phyloP scores from a whole-genome alignment of 2,888 invertebrate species.

The Rapana venosa region DNA sequence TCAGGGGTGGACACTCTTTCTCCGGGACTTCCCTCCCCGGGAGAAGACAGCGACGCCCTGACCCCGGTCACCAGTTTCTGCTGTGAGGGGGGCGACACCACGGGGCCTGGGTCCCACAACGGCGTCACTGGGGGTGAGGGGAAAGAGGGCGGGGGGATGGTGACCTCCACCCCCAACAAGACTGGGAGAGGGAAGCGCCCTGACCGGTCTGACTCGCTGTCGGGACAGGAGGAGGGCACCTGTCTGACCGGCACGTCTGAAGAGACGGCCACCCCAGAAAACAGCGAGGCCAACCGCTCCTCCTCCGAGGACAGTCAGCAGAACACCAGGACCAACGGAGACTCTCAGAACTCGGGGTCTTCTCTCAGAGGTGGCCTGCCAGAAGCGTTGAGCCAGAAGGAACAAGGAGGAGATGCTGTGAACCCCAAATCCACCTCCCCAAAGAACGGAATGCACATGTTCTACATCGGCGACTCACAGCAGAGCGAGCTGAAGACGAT shows the following conservation, averaged over 20 bases:
- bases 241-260: background rate
- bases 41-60: slow-evolving; percentile 25
- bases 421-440: background rate
- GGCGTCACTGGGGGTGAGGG: background rate
- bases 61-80: slow-evolving; percentile 41
- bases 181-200: background rate
- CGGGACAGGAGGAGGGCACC: background rate
- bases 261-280: background rate
- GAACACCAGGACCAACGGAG: background rate
- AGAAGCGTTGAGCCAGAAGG: background rate
- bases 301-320: background rate
- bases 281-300: background rate
- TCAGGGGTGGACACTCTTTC: background rate
- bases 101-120: background rate
- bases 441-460: slow-evolving; percentile 34
- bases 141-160: background rate
- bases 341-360: background rate
- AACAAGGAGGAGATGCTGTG: background rate
- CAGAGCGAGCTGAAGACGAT: background rate
- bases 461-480: slow-evolving; percentile 24
- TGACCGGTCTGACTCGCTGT: background rate
- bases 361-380: background rate
- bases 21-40: background rate
- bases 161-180: background rate
- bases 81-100: background rate